Conservation (phyloP, 2,113 vertebrate genomes). For the Labeo catla region DNA sequence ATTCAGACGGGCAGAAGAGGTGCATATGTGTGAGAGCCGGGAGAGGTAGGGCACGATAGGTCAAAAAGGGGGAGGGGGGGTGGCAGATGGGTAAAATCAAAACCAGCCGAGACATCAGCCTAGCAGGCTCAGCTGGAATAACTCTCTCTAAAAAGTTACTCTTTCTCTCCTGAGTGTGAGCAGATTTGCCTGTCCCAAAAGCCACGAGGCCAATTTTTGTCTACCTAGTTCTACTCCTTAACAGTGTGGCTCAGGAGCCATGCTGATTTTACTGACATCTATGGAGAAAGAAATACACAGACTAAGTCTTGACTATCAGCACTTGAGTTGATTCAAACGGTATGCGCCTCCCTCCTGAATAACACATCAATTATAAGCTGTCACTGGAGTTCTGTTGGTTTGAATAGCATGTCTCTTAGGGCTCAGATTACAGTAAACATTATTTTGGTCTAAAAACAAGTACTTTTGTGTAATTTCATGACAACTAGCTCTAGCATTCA, state of each 20-base stretch:
- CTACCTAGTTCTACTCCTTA: slow-evolving; percentile 40
- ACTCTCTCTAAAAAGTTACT: slow-evolving; percentile 75
- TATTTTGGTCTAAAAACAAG: slow-evolving; percentile 17
- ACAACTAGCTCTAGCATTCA: slow-evolving; percentile 1
- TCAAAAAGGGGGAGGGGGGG: slow-evolving; percentile 29
- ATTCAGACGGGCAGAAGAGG: slow-evolving; percentile 49
- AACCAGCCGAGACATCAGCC: slow-evolving; percentile 69
- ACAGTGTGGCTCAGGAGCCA: slow-evolving; percentile 26
- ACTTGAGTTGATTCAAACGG: slow-evolving; percentile 45
- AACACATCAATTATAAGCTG: slow-evolving; percentile 39
- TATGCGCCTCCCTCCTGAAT: slow-evolving; percentile 49
- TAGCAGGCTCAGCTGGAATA: slow-evolving; percentile 72
- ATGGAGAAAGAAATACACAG: slow-evolving; percentile 41
- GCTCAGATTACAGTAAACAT: slow-evolving; percentile 24
- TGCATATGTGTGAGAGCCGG: slow-evolving; percentile 37
- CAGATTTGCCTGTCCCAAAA: slow-evolving; percentile 59
- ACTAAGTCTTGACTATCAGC: slow-evolving; percentile 43
- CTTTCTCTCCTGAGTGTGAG: slow-evolving; percentile 60
- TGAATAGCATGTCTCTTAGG: background rate
- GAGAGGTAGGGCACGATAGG: slow-evolving; percentile 27
- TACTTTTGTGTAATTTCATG: background rate
- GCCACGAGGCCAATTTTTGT: slow-evolving; percentile 45
- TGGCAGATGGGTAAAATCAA: slow-evolving; percentile 73
- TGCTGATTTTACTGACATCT: slow-evolving; percentile 44
- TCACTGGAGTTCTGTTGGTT: slow-evolving; percentile 22